Evolutionary conservation across 2,113 vertebrate species (phyloP).

Genomic region (Setophaga kirtlandii): DNA sequence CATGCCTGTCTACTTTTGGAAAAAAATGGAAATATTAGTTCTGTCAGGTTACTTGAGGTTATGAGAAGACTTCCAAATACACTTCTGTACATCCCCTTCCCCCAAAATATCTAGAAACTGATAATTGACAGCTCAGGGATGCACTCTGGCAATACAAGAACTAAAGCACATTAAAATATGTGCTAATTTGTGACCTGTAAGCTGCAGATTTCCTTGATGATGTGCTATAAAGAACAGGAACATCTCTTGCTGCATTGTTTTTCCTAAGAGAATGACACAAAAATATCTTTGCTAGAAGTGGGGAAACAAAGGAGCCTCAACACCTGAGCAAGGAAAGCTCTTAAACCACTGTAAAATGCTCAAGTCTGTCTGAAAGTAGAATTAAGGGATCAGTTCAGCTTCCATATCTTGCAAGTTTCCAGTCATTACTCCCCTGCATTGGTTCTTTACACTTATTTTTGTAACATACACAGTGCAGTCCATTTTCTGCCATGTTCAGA

Average conservation of each 20-base stretch:
- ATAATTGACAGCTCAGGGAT: background rate
- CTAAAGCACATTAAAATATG: background rate
- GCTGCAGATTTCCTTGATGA: background rate
- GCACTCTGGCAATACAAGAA: background rate
- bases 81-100: background rate
- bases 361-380: background rate
- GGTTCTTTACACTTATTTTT: background rate
- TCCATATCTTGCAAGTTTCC: background rate
- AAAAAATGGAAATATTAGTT: background rate
- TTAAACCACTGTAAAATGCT: background rate
- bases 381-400: background rate
- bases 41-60: background rate
- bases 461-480: background rate
- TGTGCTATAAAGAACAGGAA: background rate
- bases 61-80: background rate
- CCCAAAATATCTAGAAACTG: background rate
- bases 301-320: background rate
- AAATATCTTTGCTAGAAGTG: background rate
- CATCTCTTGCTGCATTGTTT: background rate
- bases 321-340: background rate
- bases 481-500: background rate
- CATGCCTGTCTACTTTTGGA: background rate
- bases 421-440: background rate
- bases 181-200: background rate
- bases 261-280: background rate